Conservation (phyloP, 2,797 vertebrate genomes). For the Parotocinclus haroldoi region DNA sequence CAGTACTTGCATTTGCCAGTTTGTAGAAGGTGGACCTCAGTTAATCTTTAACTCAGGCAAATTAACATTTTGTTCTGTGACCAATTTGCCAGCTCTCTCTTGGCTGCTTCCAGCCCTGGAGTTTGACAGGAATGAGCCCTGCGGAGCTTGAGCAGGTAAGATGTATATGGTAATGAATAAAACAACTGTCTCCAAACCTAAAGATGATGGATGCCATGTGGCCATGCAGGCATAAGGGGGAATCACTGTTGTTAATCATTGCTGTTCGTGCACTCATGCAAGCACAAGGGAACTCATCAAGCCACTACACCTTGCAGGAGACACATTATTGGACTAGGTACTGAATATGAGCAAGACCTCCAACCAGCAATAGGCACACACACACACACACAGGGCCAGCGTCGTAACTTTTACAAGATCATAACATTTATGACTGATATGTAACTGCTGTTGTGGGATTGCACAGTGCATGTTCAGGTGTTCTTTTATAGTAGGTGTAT, state of each 20-base stretch:
- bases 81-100: constrained; percentile 35
- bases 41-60: constrained; percentile 51
- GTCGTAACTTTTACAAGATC: constrained; percentile 26
- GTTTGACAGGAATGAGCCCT: constrained; percentile 32
- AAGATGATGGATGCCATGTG: constrained; percentile 26
- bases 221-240: constrained; percentile 7
- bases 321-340: constrained; percentile 16
- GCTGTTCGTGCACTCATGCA: constrained; percentile 23
- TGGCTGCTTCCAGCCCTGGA: constrained; percentile 18
- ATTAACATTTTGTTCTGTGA: constrained; percentile 44
- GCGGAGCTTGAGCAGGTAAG: constrained; percentile 10
- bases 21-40: constrained; percentile 47
- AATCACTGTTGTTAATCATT: constrained; percentile 27
- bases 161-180: constrained; percentile 37
- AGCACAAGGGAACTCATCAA: constrained; percentile 20
- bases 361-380: neutral
- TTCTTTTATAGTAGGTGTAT: neutral
- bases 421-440: constrained; percentile 20
- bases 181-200: constrained; percentile 33
- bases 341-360: constrained; percentile 29
- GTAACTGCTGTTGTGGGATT: constrained; percentile 1
- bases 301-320: constrained; percentile 24
- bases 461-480: constrained; percentile 1
- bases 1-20: constrained; percentile 43
- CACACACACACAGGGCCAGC: constrained; percentile 8